Conservation (phyloP, 35 echinoderm and acorn worm genomes). For the Heliocidaris tuberculata region DNA sequence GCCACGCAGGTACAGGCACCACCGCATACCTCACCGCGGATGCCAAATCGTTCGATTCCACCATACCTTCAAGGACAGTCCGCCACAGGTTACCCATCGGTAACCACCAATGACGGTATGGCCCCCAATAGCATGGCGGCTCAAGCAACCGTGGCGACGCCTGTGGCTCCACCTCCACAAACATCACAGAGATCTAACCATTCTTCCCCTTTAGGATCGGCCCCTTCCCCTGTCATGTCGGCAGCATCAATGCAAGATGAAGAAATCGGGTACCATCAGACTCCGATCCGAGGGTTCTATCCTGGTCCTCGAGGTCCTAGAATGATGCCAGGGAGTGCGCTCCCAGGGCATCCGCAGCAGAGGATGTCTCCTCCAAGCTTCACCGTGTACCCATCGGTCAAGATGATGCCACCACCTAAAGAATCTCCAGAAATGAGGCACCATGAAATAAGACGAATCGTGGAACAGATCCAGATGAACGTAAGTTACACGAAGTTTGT, state of each 20-base stretch:
- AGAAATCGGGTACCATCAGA: conserved; percentile 13
- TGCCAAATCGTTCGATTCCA: conserved; percentile 26
- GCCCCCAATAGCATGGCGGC: neutral
- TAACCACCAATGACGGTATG: neutral
- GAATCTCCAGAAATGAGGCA: conserved; percentile 36
- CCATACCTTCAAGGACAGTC: neutral
- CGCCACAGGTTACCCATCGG: neutral
- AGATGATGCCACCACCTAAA: conserved; percentile 33
- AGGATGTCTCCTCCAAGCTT: conserved; percentile 20
- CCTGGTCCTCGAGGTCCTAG: neutral
- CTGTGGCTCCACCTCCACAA: neutral
- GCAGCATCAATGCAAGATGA: conserved; percentile 27
- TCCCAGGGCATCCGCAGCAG: conserved; percentile 24
- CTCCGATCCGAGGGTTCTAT: conserved; percentile 27
- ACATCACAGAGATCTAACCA: conserved; percentile 29
- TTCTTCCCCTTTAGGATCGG: neutral
- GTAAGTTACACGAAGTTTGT: neutral
- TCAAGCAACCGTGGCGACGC: neutral
- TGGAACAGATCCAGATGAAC: conserved; percentile 38
- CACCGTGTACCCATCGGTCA: conserved; percentile 20
- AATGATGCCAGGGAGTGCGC: neutral
- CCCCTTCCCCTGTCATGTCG: neutral
- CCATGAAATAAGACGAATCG: conserved; percentile 40
- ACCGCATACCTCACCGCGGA: neutral
- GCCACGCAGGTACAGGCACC: neutral